Percentiles rank a stretch among this genome's conserved stretches.
Conservation (phyloP, 2,888 invertebrate genomes). For the Lypha dubia region DNA sequence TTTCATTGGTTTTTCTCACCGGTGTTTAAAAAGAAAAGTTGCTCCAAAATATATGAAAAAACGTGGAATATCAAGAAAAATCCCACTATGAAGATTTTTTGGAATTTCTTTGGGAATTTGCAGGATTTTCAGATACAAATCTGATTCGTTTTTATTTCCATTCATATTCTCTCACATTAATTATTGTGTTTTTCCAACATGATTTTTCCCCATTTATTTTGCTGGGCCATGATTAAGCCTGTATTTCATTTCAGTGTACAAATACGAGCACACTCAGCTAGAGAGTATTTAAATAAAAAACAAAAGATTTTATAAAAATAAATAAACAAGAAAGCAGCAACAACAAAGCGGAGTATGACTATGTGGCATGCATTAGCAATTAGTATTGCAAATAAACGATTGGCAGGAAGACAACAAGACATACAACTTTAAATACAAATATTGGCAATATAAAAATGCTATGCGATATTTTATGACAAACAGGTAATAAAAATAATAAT, state of each 20-base stretch:
- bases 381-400: conserved; percentile 58
- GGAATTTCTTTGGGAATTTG: no score
- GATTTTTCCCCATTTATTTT: no score
- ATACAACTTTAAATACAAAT: conserved; percentile 48
- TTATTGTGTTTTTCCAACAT: no score
- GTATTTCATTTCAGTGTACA: neutral
- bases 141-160: no score
- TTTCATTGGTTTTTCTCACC: no score
- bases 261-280: conserved; percentile 5
- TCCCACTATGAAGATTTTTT: neutral
- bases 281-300: neutral
- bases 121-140: no score
- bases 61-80: no score
- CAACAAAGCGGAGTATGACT: conserved; percentile 37
- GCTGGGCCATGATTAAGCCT: conserved; percentile 19
- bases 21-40: no score
- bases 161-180: no score
- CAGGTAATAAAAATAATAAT: conserved; percentile 49
- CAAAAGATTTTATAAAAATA: neutral
- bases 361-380: conserved; percentile 66
- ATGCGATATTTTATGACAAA: conserved; percentile 71
- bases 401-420: conserved; percentile 45
- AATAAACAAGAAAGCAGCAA: conserved; percentile 19
- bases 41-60: no score
- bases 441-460: conserved; percentile 60